These are phyloP conservation scores for Recurvirostra avosetta DNA, from an alignment of 2,113 vertebrate species.

Conservation along the genomic window DNA sequence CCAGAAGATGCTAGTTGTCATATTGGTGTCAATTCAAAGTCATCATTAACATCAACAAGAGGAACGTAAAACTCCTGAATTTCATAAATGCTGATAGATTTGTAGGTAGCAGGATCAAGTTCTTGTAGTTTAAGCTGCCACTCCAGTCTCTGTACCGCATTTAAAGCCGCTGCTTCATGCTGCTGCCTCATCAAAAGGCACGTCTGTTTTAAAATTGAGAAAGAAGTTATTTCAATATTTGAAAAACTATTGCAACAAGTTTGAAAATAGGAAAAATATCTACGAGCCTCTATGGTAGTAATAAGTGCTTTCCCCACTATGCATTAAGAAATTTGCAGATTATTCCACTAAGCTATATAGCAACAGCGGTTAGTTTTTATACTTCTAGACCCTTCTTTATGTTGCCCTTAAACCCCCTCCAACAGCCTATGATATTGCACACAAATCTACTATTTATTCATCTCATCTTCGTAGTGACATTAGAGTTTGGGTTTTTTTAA, in stretches of 20 bases:
- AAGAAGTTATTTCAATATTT: not conserved
- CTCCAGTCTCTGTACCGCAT: conserved; percentile 95
- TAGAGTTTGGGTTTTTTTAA: not conserved
- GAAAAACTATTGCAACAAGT: not conserved
- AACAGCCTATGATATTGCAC: not conserved
- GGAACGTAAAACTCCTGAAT: conserved; percentile 98
- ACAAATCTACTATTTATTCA: not conserved
- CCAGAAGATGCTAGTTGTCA: conserved; percentile 67
- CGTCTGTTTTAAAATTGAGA: conserved; percentile 77
- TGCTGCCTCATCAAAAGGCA: conserved; percentile 98
- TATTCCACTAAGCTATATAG: not conserved
- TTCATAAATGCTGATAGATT: conserved; percentile 98
- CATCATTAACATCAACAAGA: conserved; percentile 97
- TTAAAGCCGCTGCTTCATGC: conserved; percentile 96
- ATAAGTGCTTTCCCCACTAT: not conserved
- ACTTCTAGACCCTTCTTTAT: not conserved
- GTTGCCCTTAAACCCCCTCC: not conserved
- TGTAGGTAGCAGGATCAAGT: conserved; percentile 94
- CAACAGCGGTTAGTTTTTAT: not conserved
- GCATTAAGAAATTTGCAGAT: not conserved
- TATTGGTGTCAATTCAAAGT: conserved; percentile 97
- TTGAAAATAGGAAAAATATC: not conserved
- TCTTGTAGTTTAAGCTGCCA: conserved; percentile 99
- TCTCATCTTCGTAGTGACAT: not conserved
- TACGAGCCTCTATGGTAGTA: not conserved